Evolutionary conservation across 2,797 vertebrate species (phyloP).

Genomic region (Rhodeus uyekii): DNA sequence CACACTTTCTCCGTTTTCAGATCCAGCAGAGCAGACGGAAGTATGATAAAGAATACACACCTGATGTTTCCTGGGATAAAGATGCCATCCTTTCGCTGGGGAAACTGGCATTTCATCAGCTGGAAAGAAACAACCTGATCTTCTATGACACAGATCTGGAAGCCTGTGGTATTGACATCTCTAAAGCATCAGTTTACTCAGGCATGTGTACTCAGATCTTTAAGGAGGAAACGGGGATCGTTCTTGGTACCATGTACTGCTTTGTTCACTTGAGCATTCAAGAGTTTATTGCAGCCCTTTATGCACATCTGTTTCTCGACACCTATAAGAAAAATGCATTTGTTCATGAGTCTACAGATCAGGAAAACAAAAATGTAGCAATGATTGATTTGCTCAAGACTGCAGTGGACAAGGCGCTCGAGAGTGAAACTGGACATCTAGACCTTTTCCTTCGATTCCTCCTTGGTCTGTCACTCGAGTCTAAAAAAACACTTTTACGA

Average conservation of each 20-base stretch:
- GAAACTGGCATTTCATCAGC: no score
- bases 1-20: background rate
- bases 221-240: background rate
- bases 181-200: background rate
- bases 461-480: background rate
- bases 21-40: no score
- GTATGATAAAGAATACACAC: background rate
- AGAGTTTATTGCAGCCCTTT: slow-evolving; percentile 14
- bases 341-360: background rate
- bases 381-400: background rate
- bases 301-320: slow-evolving; percentile 11
- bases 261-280: slow-evolving; percentile 37
- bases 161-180: no score
- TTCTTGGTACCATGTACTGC: slow-evolving; percentile 7
- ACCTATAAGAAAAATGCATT: background rate
- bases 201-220: slow-evolving; percentile 37
- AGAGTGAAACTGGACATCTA: background rate
- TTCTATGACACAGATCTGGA: no score
- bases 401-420: background rate
- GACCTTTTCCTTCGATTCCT: slow-evolving; percentile 16
- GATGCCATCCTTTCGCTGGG: no score
- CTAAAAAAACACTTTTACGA: background rate
- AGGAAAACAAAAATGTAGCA: background rate
- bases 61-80: slow-evolving; percentile 25
- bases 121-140: no score